These are phyloP conservation scores for Hydrocynus forskahlii DNA, from an alignment of 2,797 vertebrate species.

Conservation along the genomic window DNA sequence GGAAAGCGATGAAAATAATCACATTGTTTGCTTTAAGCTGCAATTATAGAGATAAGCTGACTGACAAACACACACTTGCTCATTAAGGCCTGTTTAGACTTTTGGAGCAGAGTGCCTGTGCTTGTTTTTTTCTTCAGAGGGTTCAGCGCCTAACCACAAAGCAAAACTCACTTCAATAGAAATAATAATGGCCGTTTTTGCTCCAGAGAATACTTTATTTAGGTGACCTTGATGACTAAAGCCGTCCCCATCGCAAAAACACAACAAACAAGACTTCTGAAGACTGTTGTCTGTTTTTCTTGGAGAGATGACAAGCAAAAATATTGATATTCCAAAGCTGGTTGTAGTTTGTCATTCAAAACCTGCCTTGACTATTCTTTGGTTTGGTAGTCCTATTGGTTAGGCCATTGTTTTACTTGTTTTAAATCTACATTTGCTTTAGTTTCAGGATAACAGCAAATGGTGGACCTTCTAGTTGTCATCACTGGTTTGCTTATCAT, in stretches of 20 bases:
- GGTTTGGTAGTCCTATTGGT: not conserved
- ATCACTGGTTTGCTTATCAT: not conserved
- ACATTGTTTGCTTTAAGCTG: constrained; percentile 48
- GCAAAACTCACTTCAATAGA: not conserved
- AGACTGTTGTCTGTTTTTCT: not conserved
- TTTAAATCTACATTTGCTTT: not conserved
- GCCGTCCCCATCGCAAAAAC: constrained; percentile 4
- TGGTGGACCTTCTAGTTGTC: not conserved
- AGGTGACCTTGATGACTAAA: constrained; percentile 41
- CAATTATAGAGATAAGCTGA: constrained; percentile 47
- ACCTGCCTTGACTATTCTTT: not conserved
- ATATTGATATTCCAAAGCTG: not conserved
- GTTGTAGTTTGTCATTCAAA: not conserved
- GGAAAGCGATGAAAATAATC: constrained; percentile 40
- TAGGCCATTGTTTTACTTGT: not conserved
- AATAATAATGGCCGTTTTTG: constrained; percentile 32
- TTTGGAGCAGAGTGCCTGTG: constrained; percentile 4
- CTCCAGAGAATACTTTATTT: constrained; percentile 13
- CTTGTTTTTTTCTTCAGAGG: constrained; percentile 1
- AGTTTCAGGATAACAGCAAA: not conserved
- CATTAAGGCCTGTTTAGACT: constrained; percentile 42
- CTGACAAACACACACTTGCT: constrained; percentile 31
- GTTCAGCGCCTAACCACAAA: constrained; percentile 32
- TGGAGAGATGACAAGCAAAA: not conserved
- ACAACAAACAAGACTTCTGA: not conserved